Percentiles rank a stretch among this genome's conserved stretches.
Evolutionary conservation across 2,797 vertebrate species (phyloP).

Genomic region (Enteromius fasciolatus): DNA sequence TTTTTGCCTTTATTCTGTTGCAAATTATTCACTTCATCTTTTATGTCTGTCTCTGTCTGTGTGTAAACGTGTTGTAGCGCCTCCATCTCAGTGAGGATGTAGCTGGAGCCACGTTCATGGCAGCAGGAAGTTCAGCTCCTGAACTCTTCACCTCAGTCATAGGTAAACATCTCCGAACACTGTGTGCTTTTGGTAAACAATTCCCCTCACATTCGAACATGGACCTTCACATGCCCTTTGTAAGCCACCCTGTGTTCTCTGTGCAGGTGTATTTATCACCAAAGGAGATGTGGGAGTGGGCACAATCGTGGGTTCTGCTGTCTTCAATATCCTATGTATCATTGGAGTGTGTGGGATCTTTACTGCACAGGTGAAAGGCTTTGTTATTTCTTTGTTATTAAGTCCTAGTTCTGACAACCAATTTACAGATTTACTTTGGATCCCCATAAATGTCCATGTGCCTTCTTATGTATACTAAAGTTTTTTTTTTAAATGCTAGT

Average conservation of each 20-base stretch:
- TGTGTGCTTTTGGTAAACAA: neutral
- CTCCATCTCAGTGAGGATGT: constrained; percentile 95
- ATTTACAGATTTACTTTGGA: neutral
- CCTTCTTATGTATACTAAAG: neutral
- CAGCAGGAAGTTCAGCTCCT: constrained; percentile 95
- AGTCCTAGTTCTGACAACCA: neutral
- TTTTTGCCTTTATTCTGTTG: neutral
- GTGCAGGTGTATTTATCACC: constrained; percentile 93
- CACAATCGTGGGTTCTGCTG: constrained; percentile 95
- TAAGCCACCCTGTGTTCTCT: neutral
- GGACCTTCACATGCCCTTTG: constrained; percentile 15
- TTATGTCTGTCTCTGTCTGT: constrained; percentile 20
- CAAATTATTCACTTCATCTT: neutral
- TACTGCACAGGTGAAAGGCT: constrained; percentile 83
- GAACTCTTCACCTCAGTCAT: constrained; percentile 98
- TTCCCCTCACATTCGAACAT: constrained; percentile 10
- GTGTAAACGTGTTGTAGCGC: constrained; percentile 74
- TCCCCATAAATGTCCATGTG: neutral
- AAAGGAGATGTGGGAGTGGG: constrained; percentile 96
- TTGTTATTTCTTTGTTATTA: neutral
- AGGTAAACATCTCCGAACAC: constrained; percentile 65
- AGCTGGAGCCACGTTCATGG: constrained; percentile 97
- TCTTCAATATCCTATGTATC: constrained; percentile 97
- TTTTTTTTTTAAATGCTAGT: neutral
- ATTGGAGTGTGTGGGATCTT: constrained; percentile 96